Evolutionary conservation across 1,140 invertebrate genomes (phyloP), one percentile per base, ranked within the genome.

Genomic region (Microvelia longipes): DNA sequence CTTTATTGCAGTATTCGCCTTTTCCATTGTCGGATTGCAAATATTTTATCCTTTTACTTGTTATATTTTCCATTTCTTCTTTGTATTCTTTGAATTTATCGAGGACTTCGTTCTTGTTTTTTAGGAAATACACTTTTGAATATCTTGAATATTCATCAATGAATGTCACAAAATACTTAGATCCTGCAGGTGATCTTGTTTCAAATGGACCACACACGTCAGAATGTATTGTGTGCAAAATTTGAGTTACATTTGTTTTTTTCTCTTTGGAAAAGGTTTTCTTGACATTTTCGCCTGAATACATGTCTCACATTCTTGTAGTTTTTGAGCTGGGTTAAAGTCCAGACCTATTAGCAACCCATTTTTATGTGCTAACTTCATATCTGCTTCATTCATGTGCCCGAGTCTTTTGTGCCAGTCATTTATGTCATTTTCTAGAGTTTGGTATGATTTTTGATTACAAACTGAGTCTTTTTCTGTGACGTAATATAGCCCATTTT

Each of bases 11-110:
- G 64, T 71, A 71, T 73, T 82, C 79, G 5, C 35, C 35, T 27
- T 28, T 69, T 13, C 78, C 78, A 74, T 80, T 79, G 61, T 80
- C 78, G 11, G 24, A 27, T 68, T 60, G 11, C 13, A 68, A 27
- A 75, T 67, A 70, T 70, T 73, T 72, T 5, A 73, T 68, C 66
- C 62, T 72, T 50, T 50, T 15, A 30, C 26, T 27, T 66, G 1
- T 63, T 29, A 19, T 61, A 60, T 69, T 70, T 63, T 69, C 66
- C 19, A 68, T 66, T n/a, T 28, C 29, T 15, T 69, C 61, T 50
- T 69, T 29, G 28, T 64, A 73, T 14, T 62, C 35, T 28, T 35
- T 64, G 29, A 72, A 72, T 14, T 13, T 19, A 30, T 65, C 25
- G 1, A 27, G 29, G 1, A 68, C 68, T 19, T 71, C 62, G 26